Evolutionary conservation across 2,797 vertebrate species (phyloP), one percentile per base, ranked within the genome.

Genomic region (Rhinoraja longicauda): DNA sequence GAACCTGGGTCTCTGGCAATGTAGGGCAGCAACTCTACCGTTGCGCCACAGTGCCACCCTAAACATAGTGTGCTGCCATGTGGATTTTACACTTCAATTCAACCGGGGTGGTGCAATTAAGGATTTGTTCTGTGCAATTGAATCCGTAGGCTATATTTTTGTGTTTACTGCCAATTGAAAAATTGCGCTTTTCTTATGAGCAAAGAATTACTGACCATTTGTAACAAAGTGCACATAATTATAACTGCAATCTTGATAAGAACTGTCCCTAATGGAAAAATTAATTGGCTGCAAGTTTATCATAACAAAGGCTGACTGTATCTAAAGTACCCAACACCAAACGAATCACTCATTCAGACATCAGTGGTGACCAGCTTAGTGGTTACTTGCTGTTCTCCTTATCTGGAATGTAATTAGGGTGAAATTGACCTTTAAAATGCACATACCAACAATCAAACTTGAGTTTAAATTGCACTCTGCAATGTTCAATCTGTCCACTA

Each of bases 341-440:
- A 36, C 53, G 9, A 13, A 39, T 73, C 91, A 53, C 70, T 73
- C 36, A 91, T 91, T 91, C 90, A 91, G 90, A 73, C 90, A 91
- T 91, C 64, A 73, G 90, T 64, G 90, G 59, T 36, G 70, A 90
- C 21, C 70, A 90, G 13, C 88, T 64, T 90, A 90, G n/a, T 45
- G 6, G 90, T 91, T 29, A 73, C 64, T 73, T 70, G 32, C 90
- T 39, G 72, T 73, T 73, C 67, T 24, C 36, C 67, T 73, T 53
- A 72, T 88, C 84, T 67, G 59, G n/a, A 73, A 91, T 29, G 39
- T 73, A 91, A 91, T 91, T 91, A 91, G 90, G 36, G 67, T 73
- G 90, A 91, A 91, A 91, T 91, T 53, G 90, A 24, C 67, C 90
- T 91, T 91, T 91, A 73, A 91, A 91, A 73, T 73, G 88, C 36